Evolutionary conservation across 2,797 vertebrate genomes (phyloP), one percentile per base, ranked within the genome.

Genomic region (Tenualosa ilisha): DNA sequence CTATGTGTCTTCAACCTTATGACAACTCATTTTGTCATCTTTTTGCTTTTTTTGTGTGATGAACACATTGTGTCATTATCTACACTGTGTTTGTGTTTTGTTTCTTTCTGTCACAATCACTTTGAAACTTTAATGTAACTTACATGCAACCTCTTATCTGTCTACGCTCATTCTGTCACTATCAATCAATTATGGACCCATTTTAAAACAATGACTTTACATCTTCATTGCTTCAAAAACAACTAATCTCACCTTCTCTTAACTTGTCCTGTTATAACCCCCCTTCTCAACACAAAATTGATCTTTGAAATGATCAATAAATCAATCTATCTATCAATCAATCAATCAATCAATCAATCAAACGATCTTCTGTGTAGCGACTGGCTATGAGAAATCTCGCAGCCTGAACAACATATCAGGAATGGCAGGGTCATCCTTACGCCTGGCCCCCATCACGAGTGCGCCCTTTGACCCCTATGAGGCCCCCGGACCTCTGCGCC

Each of bases 371-470:
- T 85, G 37, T 65, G 88, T 91, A 94, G 95, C 95, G 24, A 95
- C 96, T 81, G 95, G 96, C 94, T 97, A 97, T 46, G 97, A 98
- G 93, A 98, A 97, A 94, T 98, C 97, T 91, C 96, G 95, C 91
- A 98, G 97, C 92, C 95, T 98, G 87, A 97, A 93, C 95, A 98
- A 97, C 95, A 97, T 98, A 95, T 96, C 97, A 81, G 96, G 97
- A 92, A 96, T 97, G 94, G 95, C 95, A 2, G 96, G 96, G 91
- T 97, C 96, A 43, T 95, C 96, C 11, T 92, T 98, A 89, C 95
- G 96, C 89, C 96, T 98, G 50, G 95, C 96, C 87, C 97, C 97
- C 85, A 96, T 97, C 90, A 96, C 96, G 88, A 95, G 93, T 88
- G 92, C 96, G 0, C 95, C 96, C 72, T 97, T 94, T 87, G 96